These are phyloP conservation scores for Rhinopomastus cyanomelas DNA, from an alignment of 2,113 vertebrate genomes.

Conservation along the genomic window DNA sequence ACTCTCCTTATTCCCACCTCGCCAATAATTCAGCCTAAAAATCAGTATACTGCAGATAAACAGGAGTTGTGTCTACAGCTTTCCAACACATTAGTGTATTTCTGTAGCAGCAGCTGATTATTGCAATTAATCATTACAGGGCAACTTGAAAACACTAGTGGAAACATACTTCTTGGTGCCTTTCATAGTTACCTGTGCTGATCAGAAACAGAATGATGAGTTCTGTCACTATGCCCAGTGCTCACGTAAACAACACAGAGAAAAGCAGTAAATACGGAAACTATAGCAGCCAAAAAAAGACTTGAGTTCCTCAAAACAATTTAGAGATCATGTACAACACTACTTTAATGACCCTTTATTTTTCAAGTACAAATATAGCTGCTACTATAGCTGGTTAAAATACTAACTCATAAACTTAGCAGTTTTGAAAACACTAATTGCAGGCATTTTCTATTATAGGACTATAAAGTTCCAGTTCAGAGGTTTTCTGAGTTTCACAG, in stretches of 20 bases:
- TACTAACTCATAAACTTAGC: neutral
- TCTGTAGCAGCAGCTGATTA: constrained; percentile 34
- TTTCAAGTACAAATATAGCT: neutral
- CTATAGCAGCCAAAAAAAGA: neutral
- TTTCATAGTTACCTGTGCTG: constrained; percentile 38
- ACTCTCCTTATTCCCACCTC: constrained; percentile 47
- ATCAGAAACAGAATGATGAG: constrained; percentile 31
- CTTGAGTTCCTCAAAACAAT: neutral
- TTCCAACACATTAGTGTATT: constrained; percentile 34
- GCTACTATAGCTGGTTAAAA: neutral
- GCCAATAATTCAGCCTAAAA: constrained; percentile 49
- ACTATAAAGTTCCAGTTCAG: neutral
- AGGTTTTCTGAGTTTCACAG: neutral
- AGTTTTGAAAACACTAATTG: neutral
- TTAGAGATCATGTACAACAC: neutral
- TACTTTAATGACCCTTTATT: neutral
- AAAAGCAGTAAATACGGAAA: neutral
- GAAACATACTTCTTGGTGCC: constrained; percentile 25
- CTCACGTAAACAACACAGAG: neutral
- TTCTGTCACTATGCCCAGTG: neutral
- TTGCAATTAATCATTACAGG: constrained; percentile 25
- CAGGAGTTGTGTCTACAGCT: constrained; percentile 40
- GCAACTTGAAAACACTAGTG: constrained; percentile 9
- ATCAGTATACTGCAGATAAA: constrained; percentile 37
- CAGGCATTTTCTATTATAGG: neutral